Percentiles rank a stretch among this genome's conserved stretches.
These are phyloP conservation scores for Cantharis rustica DNA, from an alignment of 2,888 invertebrate genomes.

Conservation along the genomic window DNA sequence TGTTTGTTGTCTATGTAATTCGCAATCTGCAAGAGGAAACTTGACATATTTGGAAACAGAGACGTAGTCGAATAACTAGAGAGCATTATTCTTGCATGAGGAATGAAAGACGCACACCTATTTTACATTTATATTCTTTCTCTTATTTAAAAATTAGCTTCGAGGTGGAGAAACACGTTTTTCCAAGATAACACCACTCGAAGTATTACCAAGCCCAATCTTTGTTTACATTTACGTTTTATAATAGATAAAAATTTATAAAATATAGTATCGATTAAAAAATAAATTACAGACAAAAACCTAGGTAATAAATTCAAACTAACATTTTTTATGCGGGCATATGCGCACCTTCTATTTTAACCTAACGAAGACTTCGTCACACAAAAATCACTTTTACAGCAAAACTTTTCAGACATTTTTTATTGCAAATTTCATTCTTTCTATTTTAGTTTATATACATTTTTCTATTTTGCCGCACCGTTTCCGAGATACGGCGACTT, in stretches of 20 bases:
- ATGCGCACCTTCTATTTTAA: too few species aligned
- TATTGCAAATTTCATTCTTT: too few species aligned
- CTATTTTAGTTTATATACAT: too few species aligned
- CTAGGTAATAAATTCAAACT: too few species aligned
- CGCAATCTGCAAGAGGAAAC: not conserved
- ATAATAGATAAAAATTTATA: too few species aligned
- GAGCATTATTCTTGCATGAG: not conserved
- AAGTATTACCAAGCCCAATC: not conserved
- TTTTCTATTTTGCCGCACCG: too few species aligned
- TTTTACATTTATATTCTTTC: not conserved
- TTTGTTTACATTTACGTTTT: not conserved
- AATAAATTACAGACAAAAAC: not conserved
- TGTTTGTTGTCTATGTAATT: not conserved
- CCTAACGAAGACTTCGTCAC: too few species aligned
- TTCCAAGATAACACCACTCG: not conserved
- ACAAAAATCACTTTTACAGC: too few species aligned
- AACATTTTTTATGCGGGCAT: too few species aligned
- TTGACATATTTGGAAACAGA: not conserved
- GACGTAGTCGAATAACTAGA: not conserved
- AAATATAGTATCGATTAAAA: not conserved
- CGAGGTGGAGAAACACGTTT: not conserved
- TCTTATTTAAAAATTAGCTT: not conserved
- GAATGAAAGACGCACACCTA: not conserved
- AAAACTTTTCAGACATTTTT: too few species aligned
- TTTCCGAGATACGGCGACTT: too few species aligned